Conservation (phyloP, 2,113 vertebrate species). For the Protomyctophum bolini region DNA sequence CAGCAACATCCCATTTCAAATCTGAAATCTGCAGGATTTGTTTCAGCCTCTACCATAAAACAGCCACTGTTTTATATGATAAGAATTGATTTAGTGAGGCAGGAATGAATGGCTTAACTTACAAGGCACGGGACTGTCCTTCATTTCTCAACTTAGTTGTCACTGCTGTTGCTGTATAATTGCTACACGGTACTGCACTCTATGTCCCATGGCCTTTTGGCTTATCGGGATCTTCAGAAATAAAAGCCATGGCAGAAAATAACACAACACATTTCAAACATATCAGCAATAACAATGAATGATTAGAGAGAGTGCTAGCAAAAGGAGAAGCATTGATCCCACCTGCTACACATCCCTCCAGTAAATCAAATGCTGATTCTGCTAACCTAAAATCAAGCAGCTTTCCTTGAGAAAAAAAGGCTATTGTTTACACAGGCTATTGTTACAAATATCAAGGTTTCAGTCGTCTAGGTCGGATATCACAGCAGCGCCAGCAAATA, state of each 20-base stretch:
- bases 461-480: no score
- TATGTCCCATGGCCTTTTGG: slow-evolving; percentile 23
- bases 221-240: slow-evolving; percentile 35
- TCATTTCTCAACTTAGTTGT: slow-evolving; percentile 20
- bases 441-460: no score
- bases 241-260: slow-evolving; percentile 30
- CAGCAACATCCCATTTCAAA: slow-evolving; percentile 64
- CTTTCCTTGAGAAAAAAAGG: no score
- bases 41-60: slow-evolving; percentile 49
- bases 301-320: no score
- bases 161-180: background rate
- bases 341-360: slow-evolving; percentile 23
- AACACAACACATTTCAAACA: slow-evolving; percentile 41
- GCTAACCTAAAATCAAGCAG: no score
- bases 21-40: slow-evolving; percentile 46
- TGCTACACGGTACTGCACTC: background rate
- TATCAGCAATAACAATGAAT: no score
- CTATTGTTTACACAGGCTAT: no score
- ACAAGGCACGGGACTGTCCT: slow-evolving; percentile 36
- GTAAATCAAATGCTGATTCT: no score
- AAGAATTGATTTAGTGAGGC: slow-evolving; percentile 38
- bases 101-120: slow-evolving; percentile 57
- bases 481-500: no score
- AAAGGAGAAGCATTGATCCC: no score
- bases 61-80: slow-evolving; percentile 53